Evolutionary conservation across 1,140 invertebrate genomes (phyloP), one percentile per base, ranked within the genome.

Genomic region (honey bee (Apis mellifera)): DNA sequence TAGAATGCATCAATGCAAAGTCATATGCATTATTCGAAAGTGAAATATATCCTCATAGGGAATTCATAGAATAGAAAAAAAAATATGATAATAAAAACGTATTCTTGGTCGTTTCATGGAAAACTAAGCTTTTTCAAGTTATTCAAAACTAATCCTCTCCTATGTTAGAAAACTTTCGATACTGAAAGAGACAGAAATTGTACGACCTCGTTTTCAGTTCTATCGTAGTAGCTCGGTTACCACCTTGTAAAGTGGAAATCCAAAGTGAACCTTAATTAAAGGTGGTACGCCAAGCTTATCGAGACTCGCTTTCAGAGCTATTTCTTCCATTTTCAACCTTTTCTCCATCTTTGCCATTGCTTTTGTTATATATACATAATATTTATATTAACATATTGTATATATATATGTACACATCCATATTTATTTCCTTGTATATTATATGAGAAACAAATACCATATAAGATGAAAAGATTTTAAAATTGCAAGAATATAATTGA

Each of bases 201-300:
- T 70, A 55, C 68, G 60, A 64, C 69, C 65, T 78, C 32, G 54
- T 78, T 73, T 60, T 65, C 59, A 52, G 42, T 54, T 78, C 9
- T 26, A 26, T 48, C 59, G 42, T 60, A 32, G 26, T 42, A 64
- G 72, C 64, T 81, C 42, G 70, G 70, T 75, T 81, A 74, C 62
- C 54, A 75, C 71, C 54, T 81, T 75, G 42, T 68, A 75, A 82
- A 82, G 79, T 71, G 73, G 72, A 82, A 77, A 82, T 82, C 66
- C 80, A 75, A 82, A 64, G 74, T 78, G 65, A 78, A 65, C 81
- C 66, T 78, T 78, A 83, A 83, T 83, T 83, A 71, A 74, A 78
- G 52, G 65, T 55, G 66, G 64, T 82, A 75, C 66, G 17, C 75
- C 68, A 32, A 83, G 66, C 74, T 83, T 72, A 83, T 78, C 68